phyloP scores from a whole-genome alignment of 1,140 invertebrate genomes.

The Eulimnadia texana region DNA sequence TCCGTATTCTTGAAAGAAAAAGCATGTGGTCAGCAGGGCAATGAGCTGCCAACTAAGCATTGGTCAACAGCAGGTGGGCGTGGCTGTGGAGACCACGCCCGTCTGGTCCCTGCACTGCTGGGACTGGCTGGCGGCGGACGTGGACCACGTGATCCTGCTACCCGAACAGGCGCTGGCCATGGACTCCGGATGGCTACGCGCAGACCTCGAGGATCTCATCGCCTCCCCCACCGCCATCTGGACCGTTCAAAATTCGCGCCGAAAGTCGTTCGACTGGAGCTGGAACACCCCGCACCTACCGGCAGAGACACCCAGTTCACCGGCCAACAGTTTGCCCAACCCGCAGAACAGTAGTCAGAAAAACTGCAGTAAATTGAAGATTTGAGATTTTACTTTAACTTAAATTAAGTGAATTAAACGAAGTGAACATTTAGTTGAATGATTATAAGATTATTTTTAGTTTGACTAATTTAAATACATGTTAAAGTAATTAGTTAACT shows the following conservation, averaged over 20 bases:
- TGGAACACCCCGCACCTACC: neutral
- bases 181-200: conserved; percentile 14
- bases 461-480: too few relatives aligned
- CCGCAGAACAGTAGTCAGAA: neutral
- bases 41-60: neutral
- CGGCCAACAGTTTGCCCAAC: too few relatives aligned
- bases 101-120: conserved; percentile 5
- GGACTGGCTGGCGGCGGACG: conserved; percentile 6
- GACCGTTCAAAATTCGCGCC: neutral
- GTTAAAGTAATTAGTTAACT: too few relatives aligned
- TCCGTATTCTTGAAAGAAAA: too few relatives aligned
- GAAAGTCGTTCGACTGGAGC: neutral
- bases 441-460: too few relatives aligned
- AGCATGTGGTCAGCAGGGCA: too few relatives aligned
- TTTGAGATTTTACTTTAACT: too few relatives aligned
- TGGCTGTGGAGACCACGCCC: neutral
- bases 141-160: conserved; percentile 15
- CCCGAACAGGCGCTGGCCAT: conserved; percentile 13
- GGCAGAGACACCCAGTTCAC: too few relatives aligned
- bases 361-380: neutral
- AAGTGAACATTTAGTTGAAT: too few relatives aligned
- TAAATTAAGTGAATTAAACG: too few relatives aligned
- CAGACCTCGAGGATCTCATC: conserved; percentile 6
- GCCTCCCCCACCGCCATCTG: neutral
- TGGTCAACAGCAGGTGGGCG: neutral